These are phyloP conservation scores for Marisa cornuarietis DNA, from an alignment of 1,140 invertebrate genomes.

Conservation along the genomic window DNA sequence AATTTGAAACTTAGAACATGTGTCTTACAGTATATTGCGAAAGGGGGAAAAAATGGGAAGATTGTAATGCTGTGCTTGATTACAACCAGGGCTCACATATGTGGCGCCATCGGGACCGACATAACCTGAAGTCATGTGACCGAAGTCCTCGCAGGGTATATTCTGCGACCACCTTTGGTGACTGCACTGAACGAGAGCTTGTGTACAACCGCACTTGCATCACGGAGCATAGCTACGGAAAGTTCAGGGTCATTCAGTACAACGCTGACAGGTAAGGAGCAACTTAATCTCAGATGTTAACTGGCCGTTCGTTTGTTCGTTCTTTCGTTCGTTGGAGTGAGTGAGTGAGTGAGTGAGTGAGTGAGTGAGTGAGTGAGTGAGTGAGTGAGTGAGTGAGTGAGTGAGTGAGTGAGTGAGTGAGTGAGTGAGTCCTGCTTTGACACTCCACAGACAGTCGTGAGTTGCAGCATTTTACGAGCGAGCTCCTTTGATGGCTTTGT, in stretches of 20 bases:
- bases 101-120: conserved; percentile 32
- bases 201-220: conserved; percentile 42
- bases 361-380: not conserved
- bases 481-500: no score
- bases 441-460: no score
- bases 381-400: not conserved
- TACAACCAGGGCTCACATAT: conserved; percentile 21
- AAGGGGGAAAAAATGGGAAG: no score
- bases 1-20: no score
- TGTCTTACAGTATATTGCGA: no score
- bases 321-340: not conserved
- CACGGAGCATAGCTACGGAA: conserved; percentile 21
- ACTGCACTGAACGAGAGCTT: conserved; percentile 36
- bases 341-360: not conserved
- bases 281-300: not conserved
- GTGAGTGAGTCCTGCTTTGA: no score
- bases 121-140: conserved; percentile 39
- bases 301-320: not conserved
- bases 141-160: conserved; percentile 25
- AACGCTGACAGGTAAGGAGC: conserved; percentile 31
- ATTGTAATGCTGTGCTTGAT: not conserved
- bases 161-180: conserved; percentile 28
- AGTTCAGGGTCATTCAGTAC: conserved; percentile 36
- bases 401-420: conserved; percentile 2
- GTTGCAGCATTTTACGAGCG: no score